Conservation (phyloP, 1,140 invertebrate genomes). For the Neodiprion lecontei region DNA sequence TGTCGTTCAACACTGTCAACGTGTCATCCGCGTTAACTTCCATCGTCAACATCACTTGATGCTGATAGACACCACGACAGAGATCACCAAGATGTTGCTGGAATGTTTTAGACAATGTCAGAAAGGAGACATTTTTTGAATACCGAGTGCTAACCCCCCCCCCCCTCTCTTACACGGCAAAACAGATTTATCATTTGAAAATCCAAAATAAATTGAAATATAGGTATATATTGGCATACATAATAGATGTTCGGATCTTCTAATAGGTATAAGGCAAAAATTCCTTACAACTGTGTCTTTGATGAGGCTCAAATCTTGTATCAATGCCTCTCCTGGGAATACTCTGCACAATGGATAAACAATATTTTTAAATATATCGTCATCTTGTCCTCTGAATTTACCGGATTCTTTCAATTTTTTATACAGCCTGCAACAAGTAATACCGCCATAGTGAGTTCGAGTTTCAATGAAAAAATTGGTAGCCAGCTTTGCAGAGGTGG, state of each 20-base stretch:
- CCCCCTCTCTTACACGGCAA: too few species aligned
- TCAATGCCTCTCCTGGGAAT: slow-evolving; percentile 49
- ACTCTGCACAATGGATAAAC: slow-evolving; percentile 49
- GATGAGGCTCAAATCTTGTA: slow-evolving; percentile 46
- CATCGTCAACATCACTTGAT: slow-evolving; percentile 54
- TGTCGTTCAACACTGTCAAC: slow-evolving; percentile 50
- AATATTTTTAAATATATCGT: slow-evolving; percentile 48
- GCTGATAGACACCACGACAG: slow-evolving; percentile 49
- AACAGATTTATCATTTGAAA: too few species aligned
- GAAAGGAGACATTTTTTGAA: too few species aligned
- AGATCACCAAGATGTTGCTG: slow-evolving; percentile 55
- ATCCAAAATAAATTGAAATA: too few species aligned
- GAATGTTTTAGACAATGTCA: slow-evolving; percentile 22
- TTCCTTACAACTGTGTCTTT: slow-evolving; percentile 50
- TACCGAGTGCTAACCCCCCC: too few species aligned
- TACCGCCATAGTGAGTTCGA: not conserved
- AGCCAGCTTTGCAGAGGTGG: not conserved
- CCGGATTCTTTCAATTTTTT: slow-evolving; percentile 50
- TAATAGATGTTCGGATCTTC: too few species aligned
- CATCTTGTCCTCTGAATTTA: slow-evolving; percentile 43
- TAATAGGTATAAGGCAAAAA: not conserved
- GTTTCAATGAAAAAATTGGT: too few species aligned
- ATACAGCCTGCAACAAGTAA: slow-evolving; percentile 43
- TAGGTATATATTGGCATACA: too few species aligned
- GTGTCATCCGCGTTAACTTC: slow-evolving; percentile 54